Evolutionary conservation across 2,797 vertebrate genomes (phyloP).

Genomic region (Glyptemys insculpta): DNA sequence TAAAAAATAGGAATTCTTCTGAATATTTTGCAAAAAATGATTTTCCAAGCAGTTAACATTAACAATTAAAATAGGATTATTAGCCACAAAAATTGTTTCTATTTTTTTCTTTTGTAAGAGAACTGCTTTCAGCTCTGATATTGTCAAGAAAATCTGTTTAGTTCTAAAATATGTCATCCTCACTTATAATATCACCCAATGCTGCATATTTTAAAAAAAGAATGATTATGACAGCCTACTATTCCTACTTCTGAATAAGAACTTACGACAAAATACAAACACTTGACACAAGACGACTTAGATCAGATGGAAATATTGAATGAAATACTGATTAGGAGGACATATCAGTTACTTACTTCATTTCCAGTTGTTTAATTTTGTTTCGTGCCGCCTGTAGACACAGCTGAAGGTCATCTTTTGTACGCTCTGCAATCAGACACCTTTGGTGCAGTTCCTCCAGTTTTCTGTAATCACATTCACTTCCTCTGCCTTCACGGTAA

Average conservation of each 20-base stretch:
- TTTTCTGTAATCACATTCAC: constrained; percentile 88
- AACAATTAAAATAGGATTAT: not conserved
- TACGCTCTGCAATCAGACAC: constrained; percentile 88
- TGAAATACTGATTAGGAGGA: not conserved
- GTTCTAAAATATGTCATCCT: not conserved
- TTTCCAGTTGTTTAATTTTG: constrained; percentile 90
- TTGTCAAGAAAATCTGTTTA: not conserved
- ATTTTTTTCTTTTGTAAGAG: not conserved
- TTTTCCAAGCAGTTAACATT: not conserved
- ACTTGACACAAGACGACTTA: not conserved
- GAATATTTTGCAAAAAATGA: not conserved
- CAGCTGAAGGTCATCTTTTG: constrained; percentile 89
- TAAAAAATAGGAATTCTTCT: not conserved
- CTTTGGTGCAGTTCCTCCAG: constrained; percentile 92
- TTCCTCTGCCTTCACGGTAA: constrained; percentile 86
- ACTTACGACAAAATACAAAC: not conserved
- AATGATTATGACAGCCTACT: not conserved
- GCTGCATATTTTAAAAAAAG: not conserved
- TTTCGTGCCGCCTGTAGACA: constrained; percentile 88
- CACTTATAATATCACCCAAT: not conserved
- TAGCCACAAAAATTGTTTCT: not conserved
- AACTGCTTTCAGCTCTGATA: constrained; percentile 23
- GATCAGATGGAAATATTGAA: not conserved
- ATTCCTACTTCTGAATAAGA: not conserved
- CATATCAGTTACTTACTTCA: constrained; percentile 86